These are phyloP conservation scores for Sarcophaga rosellei DNA, from an alignment of 2,888 invertebrate genomes.

Conservation along the genomic window DNA sequence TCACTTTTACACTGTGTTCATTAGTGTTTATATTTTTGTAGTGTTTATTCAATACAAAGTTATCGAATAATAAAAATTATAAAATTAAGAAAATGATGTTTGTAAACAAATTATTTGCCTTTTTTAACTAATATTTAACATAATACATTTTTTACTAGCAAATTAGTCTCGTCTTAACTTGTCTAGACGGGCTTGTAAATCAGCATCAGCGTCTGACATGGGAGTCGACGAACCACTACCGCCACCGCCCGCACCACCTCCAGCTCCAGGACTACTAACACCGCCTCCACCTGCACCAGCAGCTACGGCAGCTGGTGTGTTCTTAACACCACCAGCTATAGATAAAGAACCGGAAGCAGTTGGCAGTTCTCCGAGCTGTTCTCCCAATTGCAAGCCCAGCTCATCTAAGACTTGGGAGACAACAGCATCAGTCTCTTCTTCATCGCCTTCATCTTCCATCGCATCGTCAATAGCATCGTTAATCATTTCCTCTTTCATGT, in stretches of 20 bases:
- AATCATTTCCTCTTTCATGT: conserved; percentile 99
- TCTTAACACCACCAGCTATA: conserved; percentile 84
- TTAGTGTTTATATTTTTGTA: conserved; percentile 36
- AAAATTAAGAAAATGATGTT: conserved; percentile 2
- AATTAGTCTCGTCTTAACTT: conserved; percentile 92
- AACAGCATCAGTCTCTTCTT: conserved; percentile 98
- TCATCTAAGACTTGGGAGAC: conserved; percentile 98
- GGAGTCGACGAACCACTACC: conserved; percentile 82
- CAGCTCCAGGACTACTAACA: conserved; percentile 80
- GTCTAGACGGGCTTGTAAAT: conserved; percentile 97
- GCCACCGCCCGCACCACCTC: conserved; percentile 74
- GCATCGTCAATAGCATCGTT: conserved; percentile 99
- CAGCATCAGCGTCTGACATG: conserved; percentile 95
- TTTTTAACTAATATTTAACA: neutral
- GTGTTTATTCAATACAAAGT: conserved; percentile 32
- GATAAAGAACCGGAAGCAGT: conserved; percentile 84
- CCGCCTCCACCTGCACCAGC: conserved; percentile 80
- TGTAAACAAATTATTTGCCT: neutral
- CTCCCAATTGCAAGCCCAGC: conserved; percentile 96
- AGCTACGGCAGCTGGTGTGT: conserved; percentile 84
- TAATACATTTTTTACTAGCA: neutral
- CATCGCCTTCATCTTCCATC: conserved; percentile 98
- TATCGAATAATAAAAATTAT: conserved; percentile 34
- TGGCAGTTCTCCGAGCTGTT: conserved; percentile 95
- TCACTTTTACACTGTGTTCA: no score